Evolutionary conservation across 2,113 vertebrate genomes (phyloP).

Genomic region (Cettia cetti): DNA sequence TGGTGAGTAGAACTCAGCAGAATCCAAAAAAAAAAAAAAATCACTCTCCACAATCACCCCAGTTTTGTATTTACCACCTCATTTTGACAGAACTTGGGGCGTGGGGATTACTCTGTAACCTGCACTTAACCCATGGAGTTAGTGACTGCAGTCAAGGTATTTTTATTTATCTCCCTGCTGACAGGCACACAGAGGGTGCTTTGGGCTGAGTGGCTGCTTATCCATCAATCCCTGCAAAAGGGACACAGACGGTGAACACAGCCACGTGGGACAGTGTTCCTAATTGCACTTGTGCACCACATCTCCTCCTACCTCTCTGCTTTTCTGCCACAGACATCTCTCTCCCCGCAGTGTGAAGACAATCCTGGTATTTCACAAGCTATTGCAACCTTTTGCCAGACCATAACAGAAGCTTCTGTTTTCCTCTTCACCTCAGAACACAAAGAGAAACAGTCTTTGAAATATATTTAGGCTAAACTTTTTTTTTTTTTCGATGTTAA

Average conservation of each 20-base stretch:
- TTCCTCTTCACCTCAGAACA: not conserved
- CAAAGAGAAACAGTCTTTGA: slow-evolving; percentile 29
- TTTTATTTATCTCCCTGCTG: not conserved
- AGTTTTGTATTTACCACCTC: not conserved
- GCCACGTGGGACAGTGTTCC: not conserved
- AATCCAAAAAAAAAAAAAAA: not conserved
- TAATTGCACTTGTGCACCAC: too few relatives aligned
- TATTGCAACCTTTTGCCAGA: not conserved
- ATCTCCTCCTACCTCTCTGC: not conserved
- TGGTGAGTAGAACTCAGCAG: not conserved
- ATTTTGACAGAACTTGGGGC: not conserved
- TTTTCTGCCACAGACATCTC: not conserved
- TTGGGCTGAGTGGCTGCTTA: not conserved
- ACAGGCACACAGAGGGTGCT: not conserved
- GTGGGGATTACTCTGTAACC: not conserved
- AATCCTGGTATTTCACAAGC: not conserved
- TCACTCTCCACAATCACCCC: not conserved
- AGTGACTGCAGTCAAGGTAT: not conserved
- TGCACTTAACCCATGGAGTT: fast-evolving
- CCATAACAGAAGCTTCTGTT: not conserved
- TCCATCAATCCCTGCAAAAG: not conserved
- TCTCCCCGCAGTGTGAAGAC: not conserved
- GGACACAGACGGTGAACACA: not conserved
- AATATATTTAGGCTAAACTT: slow-evolving; percentile 28
- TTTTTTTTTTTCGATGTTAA: slow-evolving; percentile 10